Conservation (phyloP, 2,888 invertebrate species). For the Luperina nickerlii region DNA sequence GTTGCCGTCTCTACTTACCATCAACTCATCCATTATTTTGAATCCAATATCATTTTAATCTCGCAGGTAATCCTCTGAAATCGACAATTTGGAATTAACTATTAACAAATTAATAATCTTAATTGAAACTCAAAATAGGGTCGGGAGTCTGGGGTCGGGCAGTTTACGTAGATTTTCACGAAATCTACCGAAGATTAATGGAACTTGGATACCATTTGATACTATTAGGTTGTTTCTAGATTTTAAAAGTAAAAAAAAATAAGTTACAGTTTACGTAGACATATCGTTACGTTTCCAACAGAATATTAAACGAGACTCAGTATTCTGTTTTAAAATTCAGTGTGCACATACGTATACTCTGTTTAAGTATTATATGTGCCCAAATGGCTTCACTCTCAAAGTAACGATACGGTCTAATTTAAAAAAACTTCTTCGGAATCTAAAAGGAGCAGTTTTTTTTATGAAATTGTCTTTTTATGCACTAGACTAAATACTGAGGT, state of each 20-base stretch:
- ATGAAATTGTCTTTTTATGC: not conserved
- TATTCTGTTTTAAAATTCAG: conserved; percentile 26
- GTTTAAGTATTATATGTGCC: conserved; percentile 3
- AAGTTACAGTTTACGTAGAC: not conserved
- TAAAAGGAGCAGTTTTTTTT: not conserved
- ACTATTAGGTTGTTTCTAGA: not conserved
- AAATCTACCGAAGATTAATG: not conserved
- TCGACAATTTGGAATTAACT: conserved; percentile 35
- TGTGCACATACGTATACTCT: not conserved
- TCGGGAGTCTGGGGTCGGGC: not conserved
- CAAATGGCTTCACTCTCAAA: conserved; percentile 13
- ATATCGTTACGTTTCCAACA: conserved; percentile 1
- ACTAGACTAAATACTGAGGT: not conserved
- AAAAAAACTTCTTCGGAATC: not conserved
- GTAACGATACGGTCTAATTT: not conserved
- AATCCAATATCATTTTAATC: conserved; percentile 45
- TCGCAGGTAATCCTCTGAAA: conserved; percentile 35
- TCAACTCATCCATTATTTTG: conserved; percentile 6
- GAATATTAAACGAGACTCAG: conserved; percentile 9
- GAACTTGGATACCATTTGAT: not conserved
- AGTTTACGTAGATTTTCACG: not conserved
- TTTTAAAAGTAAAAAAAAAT: not conserved
- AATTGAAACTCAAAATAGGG: conserved; percentile 10
- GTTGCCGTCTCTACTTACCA: not conserved
- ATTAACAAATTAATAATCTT: conserved; percentile 42